Evolutionary conservation across 2,113 vertebrate species (phyloP).

Genomic region (Stegostoma tigrinum): DNA sequence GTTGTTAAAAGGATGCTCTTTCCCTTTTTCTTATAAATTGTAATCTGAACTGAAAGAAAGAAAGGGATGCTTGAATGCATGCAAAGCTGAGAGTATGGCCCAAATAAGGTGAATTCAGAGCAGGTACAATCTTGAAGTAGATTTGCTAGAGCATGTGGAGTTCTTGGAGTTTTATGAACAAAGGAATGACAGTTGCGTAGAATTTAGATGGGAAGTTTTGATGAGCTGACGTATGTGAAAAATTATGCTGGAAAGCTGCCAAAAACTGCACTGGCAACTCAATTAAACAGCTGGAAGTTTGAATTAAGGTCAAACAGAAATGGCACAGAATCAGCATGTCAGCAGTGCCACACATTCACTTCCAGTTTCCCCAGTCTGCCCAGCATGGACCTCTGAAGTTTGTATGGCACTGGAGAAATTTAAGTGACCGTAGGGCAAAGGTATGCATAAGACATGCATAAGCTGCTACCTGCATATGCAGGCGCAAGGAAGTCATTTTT

Average conservation of each 20-base stretch:
- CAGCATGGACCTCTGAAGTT: no score
- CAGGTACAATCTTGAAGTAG: neutral
- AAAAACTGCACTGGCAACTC: neutral
- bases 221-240: neutral
- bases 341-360: no score
- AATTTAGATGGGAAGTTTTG: no score
- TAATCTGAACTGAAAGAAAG: neutral
- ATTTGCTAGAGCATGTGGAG: neutral
- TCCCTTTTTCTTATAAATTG: neutral
- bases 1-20: no score
- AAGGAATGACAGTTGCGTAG: neutral
- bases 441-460: neutral
- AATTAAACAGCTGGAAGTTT: neutral
- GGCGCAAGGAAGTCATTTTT: neutral
- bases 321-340: neutral
- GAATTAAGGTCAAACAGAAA: neutral
- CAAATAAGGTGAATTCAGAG: neutral
- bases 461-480: neutral
- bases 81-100: neutral
- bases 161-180: neutral
- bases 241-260: neutral
- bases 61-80: neutral
- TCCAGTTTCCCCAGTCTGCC: no score
- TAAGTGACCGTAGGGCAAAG: no score
- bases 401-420: no score